These are phyloP conservation scores for Trimorus sp. DNA, from an alignment of 2,888 invertebrate species.

Conservation along the genomic window DNA sequence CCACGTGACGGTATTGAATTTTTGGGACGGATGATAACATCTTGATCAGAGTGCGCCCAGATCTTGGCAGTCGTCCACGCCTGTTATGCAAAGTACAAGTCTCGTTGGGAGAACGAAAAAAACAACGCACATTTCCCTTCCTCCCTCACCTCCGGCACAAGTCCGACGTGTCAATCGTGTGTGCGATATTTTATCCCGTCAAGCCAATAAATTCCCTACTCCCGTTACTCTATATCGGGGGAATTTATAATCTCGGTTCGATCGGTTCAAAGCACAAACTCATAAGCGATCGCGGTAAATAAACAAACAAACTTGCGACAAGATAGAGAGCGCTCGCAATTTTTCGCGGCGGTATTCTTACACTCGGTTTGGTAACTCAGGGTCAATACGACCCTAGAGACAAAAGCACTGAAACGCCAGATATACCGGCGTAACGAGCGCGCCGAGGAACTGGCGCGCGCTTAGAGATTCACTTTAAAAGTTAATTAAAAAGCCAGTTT, in stretches of 20 bases:
- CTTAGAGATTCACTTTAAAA: slow-evolving; percentile 35
- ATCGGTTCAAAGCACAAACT: no score
- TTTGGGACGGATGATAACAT: slow-evolving; percentile 17
- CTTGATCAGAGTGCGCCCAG: slow-evolving; percentile 24
- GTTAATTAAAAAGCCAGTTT: slow-evolving; percentile 33
- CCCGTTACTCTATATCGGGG: no score
- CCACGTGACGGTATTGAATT: slow-evolving; percentile 15
- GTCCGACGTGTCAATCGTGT: slow-evolving; percentile 7
- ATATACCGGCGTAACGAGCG: slow-evolving; percentile 30
- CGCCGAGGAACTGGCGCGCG: slow-evolving; percentile 13
- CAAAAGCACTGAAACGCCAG: slow-evolving; percentile 29
- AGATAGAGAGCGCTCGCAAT: no score
- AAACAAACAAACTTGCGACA: no score
- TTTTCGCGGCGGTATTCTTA: no score
- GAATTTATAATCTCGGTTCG: no score
- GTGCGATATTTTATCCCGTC: not conserved
- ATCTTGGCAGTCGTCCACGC: slow-evolving; percentile 25
- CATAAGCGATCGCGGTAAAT: no score
- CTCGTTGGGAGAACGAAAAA: slow-evolving; percentile 11
- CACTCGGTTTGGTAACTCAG: slow-evolving; percentile 30
- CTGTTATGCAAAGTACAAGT: slow-evolving; percentile 25
- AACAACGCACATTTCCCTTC: not conserved
- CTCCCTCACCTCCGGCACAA: no score
- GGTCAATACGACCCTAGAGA: slow-evolving; percentile 35
- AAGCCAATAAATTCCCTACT: no score